phyloP scores from a whole-genome alignment of 2,888 invertebrate genomes.

The Acronicta alni region DNA sequence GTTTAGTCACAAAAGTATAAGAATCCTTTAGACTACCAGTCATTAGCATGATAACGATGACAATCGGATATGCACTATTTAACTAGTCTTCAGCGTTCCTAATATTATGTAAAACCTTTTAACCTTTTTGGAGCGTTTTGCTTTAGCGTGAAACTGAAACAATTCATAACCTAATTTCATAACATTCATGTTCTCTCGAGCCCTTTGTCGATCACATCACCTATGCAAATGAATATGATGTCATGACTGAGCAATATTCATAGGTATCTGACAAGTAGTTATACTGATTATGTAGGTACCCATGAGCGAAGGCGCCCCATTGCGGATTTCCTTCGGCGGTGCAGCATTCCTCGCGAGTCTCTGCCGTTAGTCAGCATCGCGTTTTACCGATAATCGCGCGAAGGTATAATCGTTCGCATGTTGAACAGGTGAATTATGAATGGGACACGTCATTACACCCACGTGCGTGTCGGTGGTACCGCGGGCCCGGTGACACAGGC shows the following conservation, averaged over 20 bases:
- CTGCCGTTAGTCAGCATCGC: conserved; percentile 77
- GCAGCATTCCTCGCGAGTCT: conserved; percentile 83
- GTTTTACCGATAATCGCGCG: conserved; percentile 72
- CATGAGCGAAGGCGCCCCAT: conserved; percentile 76
- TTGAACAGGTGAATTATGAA: conserved; percentile 81
- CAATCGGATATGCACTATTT: conserved; percentile 48
- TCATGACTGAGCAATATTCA: conserved; percentile 72
- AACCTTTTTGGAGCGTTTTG: conserved; percentile 24
- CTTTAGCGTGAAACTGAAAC: conserved; percentile 38
- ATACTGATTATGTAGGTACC: conserved; percentile 68
- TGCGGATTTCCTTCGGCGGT: conserved; percentile 86
- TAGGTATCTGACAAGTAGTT: conserved; percentile 65
- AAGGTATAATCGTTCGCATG: conserved; percentile 69
- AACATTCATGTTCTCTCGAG: conserved; percentile 51
- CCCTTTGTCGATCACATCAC: conserved; percentile 70
- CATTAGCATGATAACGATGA: conserved; percentile 44
- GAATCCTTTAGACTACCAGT: conserved; percentile 23
- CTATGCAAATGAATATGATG: conserved; percentile 79
- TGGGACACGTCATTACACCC: conserved; percentile 74
- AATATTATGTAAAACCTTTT: conserved; percentile 20
- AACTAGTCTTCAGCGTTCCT: conserved; percentile 27
- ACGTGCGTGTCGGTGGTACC: conserved; percentile 55
- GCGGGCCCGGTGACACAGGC: conserved; percentile 56
- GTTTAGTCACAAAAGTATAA: conserved; percentile 24
- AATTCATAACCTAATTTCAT: conserved; percentile 54